phyloP scores from a whole-genome alignment of 2,888 invertebrate genomes.

The Agonopterix alstromeriana region DNA sequence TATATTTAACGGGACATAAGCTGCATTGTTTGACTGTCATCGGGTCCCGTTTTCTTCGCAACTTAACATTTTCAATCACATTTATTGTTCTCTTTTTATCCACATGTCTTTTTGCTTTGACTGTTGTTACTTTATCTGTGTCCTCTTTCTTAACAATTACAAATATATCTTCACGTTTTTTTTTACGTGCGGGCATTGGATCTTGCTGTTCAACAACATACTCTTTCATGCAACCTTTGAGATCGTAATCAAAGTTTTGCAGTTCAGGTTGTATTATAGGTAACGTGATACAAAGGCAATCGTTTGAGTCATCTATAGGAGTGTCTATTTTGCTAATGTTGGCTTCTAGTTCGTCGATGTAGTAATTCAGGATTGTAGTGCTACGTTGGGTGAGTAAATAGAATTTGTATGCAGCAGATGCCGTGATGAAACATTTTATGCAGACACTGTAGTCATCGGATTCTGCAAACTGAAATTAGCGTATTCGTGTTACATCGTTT shows the following conservation, averaged over 20 bases:
- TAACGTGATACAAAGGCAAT: slow-evolving; percentile 43
- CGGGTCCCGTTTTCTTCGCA: slow-evolving; percentile 40
- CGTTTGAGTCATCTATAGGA: slow-evolving; percentile 20
- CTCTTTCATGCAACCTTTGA: slow-evolving; percentile 25
- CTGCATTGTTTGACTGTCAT: slow-evolving; percentile 47
- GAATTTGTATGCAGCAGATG: slow-evolving; percentile 51
- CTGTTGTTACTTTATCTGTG: slow-evolving; percentile 4
- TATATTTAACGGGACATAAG: slow-evolving; percentile 50
- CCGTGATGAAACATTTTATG: slow-evolving; percentile 40
- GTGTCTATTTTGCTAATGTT: slow-evolving; percentile 30
- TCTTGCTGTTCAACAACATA: too few relatives aligned
- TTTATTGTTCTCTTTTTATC: slow-evolving; percentile 1
- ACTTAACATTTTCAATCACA: slow-evolving; percentile 22
- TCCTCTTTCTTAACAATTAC: not conserved
- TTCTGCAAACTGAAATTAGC: slow-evolving; percentile 36
- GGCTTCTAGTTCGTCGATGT: slow-evolving; percentile 33
- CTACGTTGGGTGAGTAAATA: slow-evolving; percentile 35
- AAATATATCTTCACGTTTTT: too few relatives aligned
- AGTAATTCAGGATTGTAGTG: slow-evolving; percentile 42
- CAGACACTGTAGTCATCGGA: slow-evolving; percentile 46
- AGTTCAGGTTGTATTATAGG: slow-evolving; percentile 24
- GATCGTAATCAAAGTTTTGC: slow-evolving; percentile 30
- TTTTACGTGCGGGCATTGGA: too few relatives aligned
- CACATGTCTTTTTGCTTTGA: not conserved
- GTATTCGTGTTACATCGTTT: too few relatives aligned